These are phyloP conservation scores for Speoplatyrhinus poulsoni DNA, from an alignment of 2,113 vertebrate species.

Conservation along the genomic window DNA sequence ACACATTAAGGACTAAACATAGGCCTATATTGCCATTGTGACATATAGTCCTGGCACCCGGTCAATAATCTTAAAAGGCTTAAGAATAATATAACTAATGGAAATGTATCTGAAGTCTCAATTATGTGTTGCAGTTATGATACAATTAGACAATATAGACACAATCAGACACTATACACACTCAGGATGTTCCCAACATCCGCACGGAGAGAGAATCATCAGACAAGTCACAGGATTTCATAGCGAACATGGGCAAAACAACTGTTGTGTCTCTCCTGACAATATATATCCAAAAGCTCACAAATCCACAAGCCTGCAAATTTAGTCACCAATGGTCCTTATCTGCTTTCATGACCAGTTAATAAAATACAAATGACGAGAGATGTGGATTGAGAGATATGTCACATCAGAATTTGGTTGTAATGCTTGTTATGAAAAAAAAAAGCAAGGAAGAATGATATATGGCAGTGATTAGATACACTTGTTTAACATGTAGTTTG, in stretches of 20 bases:
- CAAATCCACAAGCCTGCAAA: neutral
- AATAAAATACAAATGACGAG: too few relatives aligned
- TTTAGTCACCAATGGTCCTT: too few relatives aligned
- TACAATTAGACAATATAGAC: conserved; percentile 16
- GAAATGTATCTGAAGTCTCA: too few relatives aligned
- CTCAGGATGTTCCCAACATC: conserved; percentile 36
- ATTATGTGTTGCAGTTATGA: conserved; percentile 30
- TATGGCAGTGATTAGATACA: too few relatives aligned
- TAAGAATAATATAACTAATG: too few relatives aligned
- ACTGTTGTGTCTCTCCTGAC: neutral
- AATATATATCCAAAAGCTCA: neutral
- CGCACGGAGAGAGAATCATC: conserved; percentile 26
- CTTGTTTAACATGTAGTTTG: too few relatives aligned
- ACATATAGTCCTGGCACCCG: neutral
- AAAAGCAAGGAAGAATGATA: too few relatives aligned
- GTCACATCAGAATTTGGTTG: too few relatives aligned
- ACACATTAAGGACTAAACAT: neutral
- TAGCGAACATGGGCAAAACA: neutral
- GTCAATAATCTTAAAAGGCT: too few relatives aligned
- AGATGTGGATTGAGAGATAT: too few relatives aligned
- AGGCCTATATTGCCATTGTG: neutral
- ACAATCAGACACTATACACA: conserved; percentile 25
- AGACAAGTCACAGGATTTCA: conserved; percentile 27
- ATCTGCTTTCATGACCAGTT: too few relatives aligned
- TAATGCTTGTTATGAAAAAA: too few relatives aligned